A percentile compares a stretch with the other conserved stretches of the same genome.
These are phyloP conservation scores for Pelecanus crispus DNA, from an alignment of 2,113 vertebrate genomes.

Conservation along the genomic window DNA sequence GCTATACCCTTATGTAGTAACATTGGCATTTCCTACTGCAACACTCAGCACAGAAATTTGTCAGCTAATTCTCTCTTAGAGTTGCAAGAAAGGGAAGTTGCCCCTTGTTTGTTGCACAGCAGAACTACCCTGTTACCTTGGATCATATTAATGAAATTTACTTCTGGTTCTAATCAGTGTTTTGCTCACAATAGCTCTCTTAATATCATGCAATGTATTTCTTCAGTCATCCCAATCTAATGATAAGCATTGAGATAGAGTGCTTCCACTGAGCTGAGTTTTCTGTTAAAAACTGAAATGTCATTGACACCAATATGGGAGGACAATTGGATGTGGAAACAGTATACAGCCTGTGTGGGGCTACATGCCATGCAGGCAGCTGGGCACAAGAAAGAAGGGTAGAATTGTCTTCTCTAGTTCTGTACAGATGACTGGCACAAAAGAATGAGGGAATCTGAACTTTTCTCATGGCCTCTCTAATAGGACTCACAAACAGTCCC, in stretches of 20 bases:
- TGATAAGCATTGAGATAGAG: background rate
- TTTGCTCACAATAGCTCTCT: background rate
- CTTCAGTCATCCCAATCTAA: background rate
- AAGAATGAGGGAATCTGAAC: background rate
- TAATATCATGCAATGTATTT: background rate
- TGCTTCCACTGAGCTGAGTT: background rate
- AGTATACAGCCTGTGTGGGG: background rate
- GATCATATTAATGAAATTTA: background rate
- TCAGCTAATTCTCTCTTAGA: background rate
- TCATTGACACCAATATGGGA: background rate
- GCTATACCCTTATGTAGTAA: background rate
- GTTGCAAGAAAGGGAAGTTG: background rate
- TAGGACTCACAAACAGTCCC: background rate
- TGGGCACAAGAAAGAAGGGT: background rate
- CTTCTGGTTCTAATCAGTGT: background rate
- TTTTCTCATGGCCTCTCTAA: background rate
- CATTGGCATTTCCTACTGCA: background rate
- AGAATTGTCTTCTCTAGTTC: background rate
- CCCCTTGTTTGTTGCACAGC: background rate
- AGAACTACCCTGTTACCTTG: background rate
- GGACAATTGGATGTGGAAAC: background rate
- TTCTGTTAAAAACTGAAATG: background rate
- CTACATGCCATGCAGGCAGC: fast-evolving
- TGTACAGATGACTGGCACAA: background rate
- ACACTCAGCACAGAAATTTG: background rate